Evolutionary conservation across 2,888 invertebrate species (phyloP).

Genomic region (Atherix ibis): DNA sequence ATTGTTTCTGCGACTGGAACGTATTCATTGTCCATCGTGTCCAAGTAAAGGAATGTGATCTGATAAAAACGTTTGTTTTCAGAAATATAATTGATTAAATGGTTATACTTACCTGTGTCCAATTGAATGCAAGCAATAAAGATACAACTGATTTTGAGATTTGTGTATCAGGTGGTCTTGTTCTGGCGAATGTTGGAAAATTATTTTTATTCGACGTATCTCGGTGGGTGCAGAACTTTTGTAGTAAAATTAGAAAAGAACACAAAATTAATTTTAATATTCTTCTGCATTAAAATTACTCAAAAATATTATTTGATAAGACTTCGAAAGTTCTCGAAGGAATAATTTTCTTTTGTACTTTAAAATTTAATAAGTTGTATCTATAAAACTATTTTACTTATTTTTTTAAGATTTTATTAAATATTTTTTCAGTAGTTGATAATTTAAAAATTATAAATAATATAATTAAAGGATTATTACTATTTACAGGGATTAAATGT

Average conservation of each 20-base stretch:
- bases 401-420: too few species aligned
- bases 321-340: too few species aligned
- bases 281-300: background rate
- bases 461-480: too few species aligned
- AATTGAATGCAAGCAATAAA: slow-evolving; percentile 68
- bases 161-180: slow-evolving; percentile 83
- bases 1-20: slow-evolving; percentile 66
- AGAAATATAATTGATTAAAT: slow-evolving; percentile 1
- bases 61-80: slow-evolving; percentile 20
- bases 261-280: background rate
- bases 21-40: slow-evolving; percentile 58
- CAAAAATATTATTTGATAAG: too few species aligned
- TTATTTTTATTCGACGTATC: slow-evolving; percentile 75
- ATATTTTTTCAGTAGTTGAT: too few species aligned
- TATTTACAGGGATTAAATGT: too few species aligned
- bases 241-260: slow-evolving; percentile 7
- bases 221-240: slow-evolving; percentile 79
- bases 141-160: slow-evolving; percentile 86
- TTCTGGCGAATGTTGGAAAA: slow-evolving; percentile 83
- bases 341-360: too few species aligned
- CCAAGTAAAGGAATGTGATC: slow-evolving; percentile 71
- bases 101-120: slow-evolving; percentile 67
- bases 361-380: too few species aligned
- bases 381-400: too few species aligned
- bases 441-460: too few species aligned